phyloP scores from a whole-genome alignment of 2,888 invertebrate species.

The Rhabditoides inermis region DNA sequence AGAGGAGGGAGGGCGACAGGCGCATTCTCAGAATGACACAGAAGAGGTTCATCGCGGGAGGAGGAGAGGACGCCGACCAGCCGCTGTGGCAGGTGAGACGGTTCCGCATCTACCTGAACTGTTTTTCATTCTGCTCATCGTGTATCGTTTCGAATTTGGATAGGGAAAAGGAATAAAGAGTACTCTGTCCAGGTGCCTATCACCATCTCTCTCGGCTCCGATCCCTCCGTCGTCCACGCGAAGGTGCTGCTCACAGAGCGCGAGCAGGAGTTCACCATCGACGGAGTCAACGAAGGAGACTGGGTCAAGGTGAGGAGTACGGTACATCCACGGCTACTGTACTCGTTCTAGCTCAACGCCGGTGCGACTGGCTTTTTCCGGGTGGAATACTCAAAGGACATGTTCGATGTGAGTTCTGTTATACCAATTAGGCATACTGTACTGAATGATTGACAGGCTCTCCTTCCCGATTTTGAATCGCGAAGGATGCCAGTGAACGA shows the following conservation, averaged over 20 bases:
- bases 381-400: constrained; percentile 58
- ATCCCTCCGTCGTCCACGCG: constrained; percentile 62
- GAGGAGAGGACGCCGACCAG: constrained; percentile 59
- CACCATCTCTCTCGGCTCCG: constrained; percentile 69
- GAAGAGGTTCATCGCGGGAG: constrained; percentile 77
- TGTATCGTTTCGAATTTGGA: no score
- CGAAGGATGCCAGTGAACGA: constrained; percentile 77
- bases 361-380: constrained; percentile 82
- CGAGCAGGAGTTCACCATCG: constrained; percentile 65
- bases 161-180: background rate
- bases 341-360: constrained; percentile 64
- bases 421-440: no score
- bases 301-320: constrained; percentile 82
- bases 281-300: constrained; percentile 65
- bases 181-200: constrained; percentile 64
- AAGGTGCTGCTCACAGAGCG: constrained; percentile 63
- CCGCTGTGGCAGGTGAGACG: constrained; percentile 70
- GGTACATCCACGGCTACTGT: background rate
- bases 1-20: constrained; percentile 23
- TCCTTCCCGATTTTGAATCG: constrained; percentile 73
- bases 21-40: constrained; percentile 69
- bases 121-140: no score
- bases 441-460: no score
- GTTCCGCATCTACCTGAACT: no score
- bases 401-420: no score